Conservation (phyloP, 2,888 invertebrate species). For the Margaritifera margaritifera region DNA sequence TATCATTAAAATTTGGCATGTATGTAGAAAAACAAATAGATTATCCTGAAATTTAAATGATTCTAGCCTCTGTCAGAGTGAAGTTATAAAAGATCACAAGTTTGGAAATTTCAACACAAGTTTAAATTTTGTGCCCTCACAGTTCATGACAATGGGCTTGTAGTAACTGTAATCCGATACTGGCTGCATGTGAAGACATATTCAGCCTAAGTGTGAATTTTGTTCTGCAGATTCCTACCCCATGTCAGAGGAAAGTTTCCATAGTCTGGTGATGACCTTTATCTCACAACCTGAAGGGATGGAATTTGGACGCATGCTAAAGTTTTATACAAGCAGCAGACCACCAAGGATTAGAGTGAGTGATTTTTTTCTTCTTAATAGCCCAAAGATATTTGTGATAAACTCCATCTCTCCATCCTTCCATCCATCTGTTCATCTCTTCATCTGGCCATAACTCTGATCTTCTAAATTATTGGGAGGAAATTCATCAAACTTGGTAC, state of each 20-base stretch:
- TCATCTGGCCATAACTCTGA: not conserved
- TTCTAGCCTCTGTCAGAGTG: too few relatives aligned
- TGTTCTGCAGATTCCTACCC: conserved; percentile 32
- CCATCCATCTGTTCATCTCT: not conserved
- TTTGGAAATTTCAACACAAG: too few relatives aligned
- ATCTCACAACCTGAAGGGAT: conserved; percentile 38
- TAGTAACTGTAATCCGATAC: not conserved
- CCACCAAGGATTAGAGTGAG: conserved; percentile 30
- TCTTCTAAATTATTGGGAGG: too few relatives aligned
- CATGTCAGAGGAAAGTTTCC: conserved; percentile 27
- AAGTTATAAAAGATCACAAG: too few relatives aligned
- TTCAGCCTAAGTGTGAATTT: not conserved
- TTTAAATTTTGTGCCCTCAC: too few relatives aligned
- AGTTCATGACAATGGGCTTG: too few relatives aligned
- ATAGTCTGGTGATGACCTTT: conserved; percentile 29
- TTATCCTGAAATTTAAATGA: too few relatives aligned
- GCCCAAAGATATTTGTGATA: too few relatives aligned
- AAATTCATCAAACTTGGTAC: too few relatives aligned
- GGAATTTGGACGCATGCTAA: conserved; percentile 43
- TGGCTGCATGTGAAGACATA: conserved; percentile 1
- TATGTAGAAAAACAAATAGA: too few relatives aligned
- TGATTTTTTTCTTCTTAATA: not conserved
- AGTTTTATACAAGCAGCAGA: conserved; percentile 33
- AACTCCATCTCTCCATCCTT: too few relatives aligned
- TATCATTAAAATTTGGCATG: too few relatives aligned